Base-by-base conservation (phyloP, 1,140 invertebrate species). In the Cydia strobilella region DNA sequence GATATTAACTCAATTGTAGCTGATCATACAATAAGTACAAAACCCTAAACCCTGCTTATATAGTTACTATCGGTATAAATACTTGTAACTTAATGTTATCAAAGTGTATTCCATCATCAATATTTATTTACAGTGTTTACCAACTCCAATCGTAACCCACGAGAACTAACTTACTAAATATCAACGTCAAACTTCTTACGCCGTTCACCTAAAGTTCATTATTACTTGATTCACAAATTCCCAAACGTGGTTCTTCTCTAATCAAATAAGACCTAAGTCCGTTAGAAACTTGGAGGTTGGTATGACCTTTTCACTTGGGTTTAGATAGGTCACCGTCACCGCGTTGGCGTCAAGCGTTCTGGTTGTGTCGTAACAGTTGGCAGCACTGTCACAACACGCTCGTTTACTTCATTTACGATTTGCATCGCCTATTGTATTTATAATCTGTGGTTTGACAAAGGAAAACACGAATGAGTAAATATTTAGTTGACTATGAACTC, bases 81-180 rank as follows among this genome's bases (percentile, higher is more conserved):
- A 39, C 35, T 9, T 39, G 35, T 39, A 39, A 10, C 54, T 23
- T 59, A 59, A 23, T 12, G 18, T 59, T n/a, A 59, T 23, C 54
- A 59, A 12, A 9, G 2, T 59, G 20, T 23, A 12, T 23, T 23
- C 54, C 20, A 59, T 59, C 54, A 59, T 18, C 54, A 51, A 51
- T 51, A 59, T 59, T 59, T 59, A 59, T 59, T 59, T 59, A 59
- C 51, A 54, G n/a, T 59, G 54, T 59, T 23, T 59, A 59, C 54
- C 2, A 59, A 23, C 9, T 23, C 54, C 54, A 20, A 59, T 23
- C 18, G 18, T 59, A 59, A 23, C 54, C 54, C 54, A 23, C 18
- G n/a, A 59, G 18, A 59, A 59, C 54, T 23, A 59, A 59, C 51
- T 59, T 20, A 59, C 18, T 10, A 45, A 20, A 59, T 59, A n/a